Evolutionary conservation across 2,113 vertebrate species (phyloP).

Genomic region (Menura novaehollandiae): DNA sequence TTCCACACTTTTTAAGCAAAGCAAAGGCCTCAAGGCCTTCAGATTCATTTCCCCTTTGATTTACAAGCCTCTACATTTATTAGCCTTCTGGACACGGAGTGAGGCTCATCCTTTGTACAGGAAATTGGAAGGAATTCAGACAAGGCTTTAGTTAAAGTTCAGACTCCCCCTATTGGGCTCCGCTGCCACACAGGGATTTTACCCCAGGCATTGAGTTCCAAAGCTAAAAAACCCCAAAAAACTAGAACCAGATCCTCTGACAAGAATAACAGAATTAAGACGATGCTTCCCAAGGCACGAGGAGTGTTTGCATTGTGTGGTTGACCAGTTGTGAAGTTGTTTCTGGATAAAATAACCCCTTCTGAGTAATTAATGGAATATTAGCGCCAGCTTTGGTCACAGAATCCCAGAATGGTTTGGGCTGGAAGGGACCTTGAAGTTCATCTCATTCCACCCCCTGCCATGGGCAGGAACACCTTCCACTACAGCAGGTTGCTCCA

Average conservation of each 20-base stretch:
- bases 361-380: not conserved
- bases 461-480: not conserved
- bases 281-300: rapidly evolving
- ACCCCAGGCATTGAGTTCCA: not conserved
- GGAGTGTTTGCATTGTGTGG: not conserved
- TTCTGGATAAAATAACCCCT: not conserved
- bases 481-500: not conserved
- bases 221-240: not conserved
- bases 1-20: not conserved
- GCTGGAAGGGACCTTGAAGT: not conserved
- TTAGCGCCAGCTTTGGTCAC: not conserved
- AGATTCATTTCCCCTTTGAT: conserved; percentile 12
- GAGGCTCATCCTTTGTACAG: not conserved
- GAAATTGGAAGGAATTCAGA: conserved; percentile 14
- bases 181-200: not conserved
- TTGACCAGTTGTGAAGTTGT: rapidly evolving
- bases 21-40: not conserved
- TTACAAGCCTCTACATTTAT: not conserved
- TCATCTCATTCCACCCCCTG: rapidly evolving
- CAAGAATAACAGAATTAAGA: not conserved
- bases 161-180: not conserved
- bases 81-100: not conserved
- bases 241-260: not conserved
- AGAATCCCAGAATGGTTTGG: not conserved
- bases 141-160: not conserved